phyloP scores from a whole-genome alignment of 2,797 vertebrate species.

The Cyclopterus lumpus region DNA sequence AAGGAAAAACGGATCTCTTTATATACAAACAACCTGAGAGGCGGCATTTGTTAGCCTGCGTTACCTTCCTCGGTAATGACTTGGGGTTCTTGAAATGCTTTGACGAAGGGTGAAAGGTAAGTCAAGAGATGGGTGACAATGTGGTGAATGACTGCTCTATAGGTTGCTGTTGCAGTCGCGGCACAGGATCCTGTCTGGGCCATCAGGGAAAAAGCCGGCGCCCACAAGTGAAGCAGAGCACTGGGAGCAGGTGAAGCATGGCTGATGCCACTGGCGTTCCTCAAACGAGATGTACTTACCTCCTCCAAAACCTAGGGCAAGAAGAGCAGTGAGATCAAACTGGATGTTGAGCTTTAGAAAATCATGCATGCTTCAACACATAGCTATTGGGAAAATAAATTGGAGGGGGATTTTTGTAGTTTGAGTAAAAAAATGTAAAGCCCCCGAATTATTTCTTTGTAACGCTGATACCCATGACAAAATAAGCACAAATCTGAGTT shows the following conservation, averaged over 20 bases:
- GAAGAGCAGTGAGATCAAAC: constrained; percentile 3
- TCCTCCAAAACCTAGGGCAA: constrained; percentile 90
- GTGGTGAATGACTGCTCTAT: constrained; percentile 73
- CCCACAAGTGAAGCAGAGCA: constrained; percentile 96
- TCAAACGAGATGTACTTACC: constrained; percentile 99
- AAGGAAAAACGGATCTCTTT: constrained; percentile 37
- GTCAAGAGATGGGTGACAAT: constrained; percentile 9
- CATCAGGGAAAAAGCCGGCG: constrained; percentile 95
- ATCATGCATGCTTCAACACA: background rate
- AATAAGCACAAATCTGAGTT: background rate
- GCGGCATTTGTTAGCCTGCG: constrained; percentile 56
- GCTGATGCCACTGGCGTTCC: constrained; percentile 98
- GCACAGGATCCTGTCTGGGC: constrained; percentile 91
- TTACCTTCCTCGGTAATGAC: constrained; percentile 56
- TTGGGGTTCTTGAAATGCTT: constrained; percentile 45
- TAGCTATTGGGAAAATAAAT: background rate
- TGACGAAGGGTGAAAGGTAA: constrained; percentile 12
- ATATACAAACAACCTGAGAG: constrained; percentile 61
- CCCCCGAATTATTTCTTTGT: background rate
- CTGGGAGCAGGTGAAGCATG: constrained; percentile 96
- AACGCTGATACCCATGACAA: background rate
- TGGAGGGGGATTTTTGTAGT: background rate
- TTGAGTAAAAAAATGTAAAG: background rate
- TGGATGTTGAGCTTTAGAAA: background rate
- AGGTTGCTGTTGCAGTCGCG: constrained; percentile 92